Evolutionary conservation across 2,113 vertebrate genomes (phyloP), one percentile per base, ranked within the genome.

Genomic region (Sander vitreus): DNA sequence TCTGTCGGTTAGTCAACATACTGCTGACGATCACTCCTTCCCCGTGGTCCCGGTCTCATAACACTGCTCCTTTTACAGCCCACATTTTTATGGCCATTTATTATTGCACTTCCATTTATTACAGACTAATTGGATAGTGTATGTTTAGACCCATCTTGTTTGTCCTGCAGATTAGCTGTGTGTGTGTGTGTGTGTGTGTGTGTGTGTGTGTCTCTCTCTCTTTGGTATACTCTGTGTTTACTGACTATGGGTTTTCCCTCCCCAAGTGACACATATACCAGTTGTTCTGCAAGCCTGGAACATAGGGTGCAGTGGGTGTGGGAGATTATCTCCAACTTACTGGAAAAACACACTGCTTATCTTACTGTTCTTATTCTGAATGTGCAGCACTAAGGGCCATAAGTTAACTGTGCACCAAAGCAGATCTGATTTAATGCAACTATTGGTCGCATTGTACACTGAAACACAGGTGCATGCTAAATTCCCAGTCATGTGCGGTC

Each of bases 61-160:
- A 65, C 36, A n/a, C 30, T 66, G 70, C 64, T 85, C 50, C 54
- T 73, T 88, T 87, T 91, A 83, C 63, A 78, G 72, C 76, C 73
- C 67, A 54, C 54, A n/a, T 54, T 73, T 91, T 92, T 91, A 87
- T 86, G 81, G 47, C 60, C 53, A 10, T 68, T 76, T 54, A 47
- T 88, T 93, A 86, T 87, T 91, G 89, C 87, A 60, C 71, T 88
- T 69, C 65, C 87, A 78, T 90, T 92, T 92, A 91, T 89, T 85
- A 72, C 79, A 45, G 33, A 73, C 87, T 90, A 89, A 88, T 84
- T 85, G 75, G 53, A 77, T 70, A 33, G 5, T 89, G 89, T 87
- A 59, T 87, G 81, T 80, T 87, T 21, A 76, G 80, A 63, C 79
- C 53, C 2, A 7, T 48, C 45, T 48, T 88, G 90, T 92, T 92